Evolutionary conservation across 2,888 invertebrate species (phyloP).

Genomic region (Cactoblastis cactorum): DNA sequence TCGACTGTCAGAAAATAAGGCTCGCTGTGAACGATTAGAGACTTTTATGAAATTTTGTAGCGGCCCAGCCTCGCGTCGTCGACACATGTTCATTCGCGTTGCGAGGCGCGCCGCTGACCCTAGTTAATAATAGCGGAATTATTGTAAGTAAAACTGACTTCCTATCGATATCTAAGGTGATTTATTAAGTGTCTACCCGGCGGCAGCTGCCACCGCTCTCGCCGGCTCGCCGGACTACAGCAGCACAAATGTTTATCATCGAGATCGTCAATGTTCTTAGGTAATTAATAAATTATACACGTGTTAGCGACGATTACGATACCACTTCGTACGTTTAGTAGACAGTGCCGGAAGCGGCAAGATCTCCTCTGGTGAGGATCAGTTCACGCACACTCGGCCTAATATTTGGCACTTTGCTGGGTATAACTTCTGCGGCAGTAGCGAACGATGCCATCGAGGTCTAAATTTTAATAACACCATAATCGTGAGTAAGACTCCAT

Average conservation of each 20-base stretch:
- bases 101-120: constrained; percentile 42
- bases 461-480: constrained; percentile 34
- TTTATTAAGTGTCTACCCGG: constrained; percentile 46
- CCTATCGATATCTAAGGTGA: constrained; percentile 73
- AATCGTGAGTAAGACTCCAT: constrained; percentile 39
- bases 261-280: constrained; percentile 64
- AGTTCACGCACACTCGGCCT: constrained; percentile 46
- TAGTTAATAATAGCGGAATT: constrained; percentile 71
- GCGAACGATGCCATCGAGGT: constrained; percentile 28
- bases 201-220: constrained; percentile 17
- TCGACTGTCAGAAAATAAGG: constrained; percentile 33
- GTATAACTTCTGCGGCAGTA: constrained; percentile 29
- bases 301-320: constrained; percentile 37
- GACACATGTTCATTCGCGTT: constrained; percentile 23
- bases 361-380: constrained; percentile 10
- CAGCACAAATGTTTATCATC: constrained; percentile 54
- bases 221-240: constrained; percentile 29
- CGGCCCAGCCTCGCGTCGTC: constrained; percentile 38
- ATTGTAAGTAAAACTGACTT: constrained; percentile 75
- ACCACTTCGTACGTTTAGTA: constrained; percentile 5
- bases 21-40: constrained; percentile 52
- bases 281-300: constrained; percentile 59
- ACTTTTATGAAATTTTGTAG: constrained; percentile 61
- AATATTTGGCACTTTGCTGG: constrained; percentile 39
- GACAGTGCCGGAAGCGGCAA: constrained; percentile 1